Percentiles rank a stretch among this genome's conserved stretches.
These are phyloP conservation scores for Trichonephila clavipes DNA, from an alignment of 1,140 invertebrate species.

Conservation along the genomic window DNA sequence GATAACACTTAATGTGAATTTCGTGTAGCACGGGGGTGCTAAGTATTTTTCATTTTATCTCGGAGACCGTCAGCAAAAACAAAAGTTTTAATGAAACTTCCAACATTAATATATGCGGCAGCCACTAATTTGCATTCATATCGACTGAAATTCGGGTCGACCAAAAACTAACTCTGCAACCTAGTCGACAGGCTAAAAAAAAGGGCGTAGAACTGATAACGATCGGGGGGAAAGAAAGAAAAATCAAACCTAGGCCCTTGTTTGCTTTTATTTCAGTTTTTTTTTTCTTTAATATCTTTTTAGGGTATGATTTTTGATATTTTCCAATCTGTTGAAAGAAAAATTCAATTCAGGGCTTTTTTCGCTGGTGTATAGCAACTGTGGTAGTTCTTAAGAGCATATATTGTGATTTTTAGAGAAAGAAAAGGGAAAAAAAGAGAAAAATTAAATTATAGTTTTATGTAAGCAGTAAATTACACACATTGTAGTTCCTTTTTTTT, in stretches of 20 bases:
- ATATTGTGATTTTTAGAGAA: neutral
- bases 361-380: neutral
- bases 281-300: neutral
- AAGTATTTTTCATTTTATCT: constrained; percentile 50
- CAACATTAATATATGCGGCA: constrained; percentile 33
- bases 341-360: neutral
- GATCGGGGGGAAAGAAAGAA: neutral
- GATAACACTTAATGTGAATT: constrained; percentile 28
- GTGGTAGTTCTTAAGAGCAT: neutral
- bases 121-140: constrained; percentile 49
- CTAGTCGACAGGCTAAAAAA: neutral
- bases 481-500: neutral
- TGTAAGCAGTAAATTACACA: neutral
- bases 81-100: constrained; percentile 51
- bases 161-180: neutral
- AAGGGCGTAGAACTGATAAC: neutral
- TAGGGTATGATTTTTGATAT: neutral
- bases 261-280: neutral
- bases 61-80: neutral
- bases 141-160: constrained; percentile 4
- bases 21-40: neutral
- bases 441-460: constrained; percentile 19
- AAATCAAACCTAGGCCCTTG: neutral
- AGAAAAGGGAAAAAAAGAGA: too few species aligned
- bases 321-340: neutral